Evolutionary conservation across 1,140 invertebrate genomes (phyloP), one percentile per base, ranked within the genome.

Genomic region (Drosophila paulistorum): DNA sequence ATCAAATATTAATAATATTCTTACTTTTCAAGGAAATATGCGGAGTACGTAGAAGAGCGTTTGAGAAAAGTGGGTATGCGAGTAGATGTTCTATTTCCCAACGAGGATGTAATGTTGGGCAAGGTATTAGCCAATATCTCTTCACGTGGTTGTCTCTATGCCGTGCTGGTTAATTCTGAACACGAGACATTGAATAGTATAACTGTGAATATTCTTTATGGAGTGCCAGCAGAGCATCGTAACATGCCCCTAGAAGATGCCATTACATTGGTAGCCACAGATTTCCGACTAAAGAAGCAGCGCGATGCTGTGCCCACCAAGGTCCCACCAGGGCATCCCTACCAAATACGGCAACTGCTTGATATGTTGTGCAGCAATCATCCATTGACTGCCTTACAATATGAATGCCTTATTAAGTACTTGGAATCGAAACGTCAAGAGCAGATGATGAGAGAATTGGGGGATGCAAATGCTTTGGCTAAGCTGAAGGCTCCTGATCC

Each of bases 191-290:
- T 97, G 77, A 94, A 95, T 78, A 98, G 97, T 66, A 93, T 99
- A 33, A 99, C 97, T 14, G 92, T 99, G 1, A 98, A 98, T 81
- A 97, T 99, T 72, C 93, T 99, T 17, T 96, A 98, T 93, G 97
- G 97, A 14, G 93, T 96, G 80, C 96, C 97, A 74, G 74, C 93
- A 96, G 98, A 98, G 91, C 97, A 98, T 90, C 94, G 97, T 74
- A 98, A 99, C 92, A 98, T 98, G 97, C 97, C 97, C 0, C 83
- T 98, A n/a, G 97, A 98, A 62, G 97, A 98, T 92, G 97, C 97
- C 1, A 93, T 98, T 65, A 94, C 94, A 68, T 93, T 98, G 45
- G 94, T 98, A 37, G 94, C 94, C 20, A 94, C 95, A 17, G 97
- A 97, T 92, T 98, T 97, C 92, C 94, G 95, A 61, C 94, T 94